Evolutionary conservation across 2,888 invertebrate species (phyloP), one percentile per base, ranked within the genome.

Genomic region (Orthosia gracilis): DNA sequence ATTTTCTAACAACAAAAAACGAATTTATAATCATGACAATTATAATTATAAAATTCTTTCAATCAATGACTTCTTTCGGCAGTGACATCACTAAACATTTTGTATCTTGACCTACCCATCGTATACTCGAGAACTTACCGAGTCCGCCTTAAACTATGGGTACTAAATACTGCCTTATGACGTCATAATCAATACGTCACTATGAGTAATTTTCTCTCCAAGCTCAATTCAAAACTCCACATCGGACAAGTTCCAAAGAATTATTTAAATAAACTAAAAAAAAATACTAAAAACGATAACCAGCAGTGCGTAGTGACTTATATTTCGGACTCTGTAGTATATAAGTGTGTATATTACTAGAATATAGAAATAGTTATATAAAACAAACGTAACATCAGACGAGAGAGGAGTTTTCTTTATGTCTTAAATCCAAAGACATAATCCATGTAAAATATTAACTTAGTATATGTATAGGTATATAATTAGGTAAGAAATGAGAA

Each of bases 381-480:
- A 88, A 88, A 79, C 13, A 54, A 80, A 69, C 73, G 49, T 80
- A 83, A 82, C 84, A 87, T 83, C 86, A 78, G 73, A 62, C n/a
- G 74, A 73, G 69, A 31, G 54, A 76, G 61, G 63, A 69, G 70
- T 55, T 82, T 81, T 87, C 82, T 82, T 82, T 73, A 86, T 87
- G 87, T 87, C 87, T 87, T 87, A 76, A 40, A 75, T 77, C 85
- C 85, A 85, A 88, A 88, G 87, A 85, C 85, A 83, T 77, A 76
- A 87, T 88, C 85, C 87, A 88, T 96, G 95, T 96, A 96, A 94
- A 92, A 92, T 95, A 94, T 89, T 94, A 95, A 88, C 87, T 84
- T 94, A 93, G 87, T 69, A 7, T 82, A 87, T 87, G 82, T 87
- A 89, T 90, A 91, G 87, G 92, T 92, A 93, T 92, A 92, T 89